Evolutionary conservation across 2,113 vertebrate genomes (phyloP), one percentile per base, ranked within the genome.

Genomic region (Amblyornis subalaris): DNA sequence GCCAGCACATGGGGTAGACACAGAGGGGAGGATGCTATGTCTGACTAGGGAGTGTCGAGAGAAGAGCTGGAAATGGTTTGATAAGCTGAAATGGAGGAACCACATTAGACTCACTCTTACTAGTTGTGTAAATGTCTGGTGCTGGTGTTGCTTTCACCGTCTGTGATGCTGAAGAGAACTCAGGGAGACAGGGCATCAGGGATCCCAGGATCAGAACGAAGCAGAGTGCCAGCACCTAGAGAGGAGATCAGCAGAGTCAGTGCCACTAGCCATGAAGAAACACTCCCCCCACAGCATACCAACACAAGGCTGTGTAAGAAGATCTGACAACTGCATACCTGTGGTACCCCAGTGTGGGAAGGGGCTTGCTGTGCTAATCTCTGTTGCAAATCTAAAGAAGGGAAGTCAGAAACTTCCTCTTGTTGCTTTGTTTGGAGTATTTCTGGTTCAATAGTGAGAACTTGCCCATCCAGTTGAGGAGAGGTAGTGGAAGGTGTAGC

Each of bases 181-280:
- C 98, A 8, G 99, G 98, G 94, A 99, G 97, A 97, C 99, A 99
- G 72, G 99, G 99, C 94, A 99, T 98, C 51, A 99, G 97, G 93
- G 99, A 99, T 95, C 99, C 99, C 97, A 99, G 98, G 96, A 99
- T 99, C 97, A 99, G 98, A 88, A 99, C 98, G 6, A 99, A 99
- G 96, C 99, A 99, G 97, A 99, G 90, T 78, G 97, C 99, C 97
- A 99, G 98, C 97, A 99, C 99, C 99, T 99, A 98, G 90, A 23
- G 61, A 76, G 21, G 62, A 92, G 66, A 94, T 35, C 33, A 92
- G 35, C 66, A 75, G 9, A 35, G 61, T 97, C 50, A 96, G 44
- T 47, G 38, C 35, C 3, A 1, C 45, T 72, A 65, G 57, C 55
- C 57, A 65, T 70, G 31, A 76, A 48, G 64, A 90, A 83, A 45